Percentiles rank a stretch among this genome's conserved stretches.
Conservation (phyloP, 2,888 invertebrate genomes). For the Luffia ferchaultella region DNA sequence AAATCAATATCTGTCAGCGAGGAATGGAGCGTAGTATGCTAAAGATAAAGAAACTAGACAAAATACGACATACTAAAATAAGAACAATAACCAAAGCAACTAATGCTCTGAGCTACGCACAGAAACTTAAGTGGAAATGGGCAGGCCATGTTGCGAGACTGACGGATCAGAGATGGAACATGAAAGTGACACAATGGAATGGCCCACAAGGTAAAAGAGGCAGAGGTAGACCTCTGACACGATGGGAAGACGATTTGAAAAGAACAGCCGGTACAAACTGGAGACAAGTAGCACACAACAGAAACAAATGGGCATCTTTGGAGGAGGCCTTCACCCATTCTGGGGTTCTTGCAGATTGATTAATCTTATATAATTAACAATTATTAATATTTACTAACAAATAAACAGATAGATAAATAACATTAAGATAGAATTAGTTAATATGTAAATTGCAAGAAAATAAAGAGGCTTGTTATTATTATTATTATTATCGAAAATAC, state of each 20-base stretch:
- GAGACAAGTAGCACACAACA: constrained; percentile 7
- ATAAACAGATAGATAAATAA: no score
- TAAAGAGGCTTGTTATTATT: no score
- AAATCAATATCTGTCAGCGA: constrained; percentile 4
- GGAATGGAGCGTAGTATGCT: constrained; percentile 7
- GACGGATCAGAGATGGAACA: constrained; percentile 9
- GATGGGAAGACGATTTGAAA: constrained; percentile 10
- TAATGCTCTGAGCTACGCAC: constrained; percentile 7
- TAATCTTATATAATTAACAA: no score
- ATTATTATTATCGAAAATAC: no score
- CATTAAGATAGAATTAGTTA: no score
- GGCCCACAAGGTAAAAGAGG: constrained; percentile 8
- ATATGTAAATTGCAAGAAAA: no score
- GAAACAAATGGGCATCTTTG: constrained; percentile 9
- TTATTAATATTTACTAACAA: no score
- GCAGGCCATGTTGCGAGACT: constrained; percentile 8
- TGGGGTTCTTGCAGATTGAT: constrained; percentile 10
- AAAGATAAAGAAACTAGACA: constrained; percentile 3
- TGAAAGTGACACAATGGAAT: constrained; percentile 8
- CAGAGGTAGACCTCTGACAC: constrained; percentile 7
- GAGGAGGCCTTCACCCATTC: constrained; percentile 12
- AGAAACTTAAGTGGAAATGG: constrained; percentile 9
- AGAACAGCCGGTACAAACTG: constrained; percentile 8
- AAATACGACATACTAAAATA: constrained; percentile 8
- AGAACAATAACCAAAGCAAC: constrained; percentile 7